Evolutionary conservation across 2,888 invertebrate genomes (phyloP), one percentile per base, ranked within the genome.

Genomic region (Drosophila aldrichi): DNA sequence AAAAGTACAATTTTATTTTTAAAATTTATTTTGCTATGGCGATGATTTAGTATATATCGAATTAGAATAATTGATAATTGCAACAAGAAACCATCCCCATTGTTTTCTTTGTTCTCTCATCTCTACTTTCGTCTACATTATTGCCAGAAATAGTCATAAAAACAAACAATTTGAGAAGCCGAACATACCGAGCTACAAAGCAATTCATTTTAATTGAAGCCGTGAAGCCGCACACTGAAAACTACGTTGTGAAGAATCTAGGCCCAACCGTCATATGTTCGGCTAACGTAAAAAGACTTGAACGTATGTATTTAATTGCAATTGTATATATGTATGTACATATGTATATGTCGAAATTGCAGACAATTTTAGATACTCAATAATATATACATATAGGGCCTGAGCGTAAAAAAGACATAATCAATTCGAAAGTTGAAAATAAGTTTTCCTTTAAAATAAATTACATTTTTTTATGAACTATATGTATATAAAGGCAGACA

Each of bases 121-220:
- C 55, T 2, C 55, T 55, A 41, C 29, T 41, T 20, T 55, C 41
- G 55, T 55, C 55, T 55, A 55, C 41, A 55, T 55, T 55, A 41
- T 41, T 41, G 55, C 40, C 4, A 41, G 38, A 52, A 25, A 41
- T 34, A 52, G 7, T 6, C 41, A 55, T 41, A 55, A 41, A 40
- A 41, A 29, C 29, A 55, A 55, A 41, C 29, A 32, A 29, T 6
- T 41, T 20, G 29, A 2, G 20, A 41, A 41, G 55, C 29, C 41
- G 12, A 20, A 14, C 25, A n/a, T 14, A 14, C 14, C 40, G 29
- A 29, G 18, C 5, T 9, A 8, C 8, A 7, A 32, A 20, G 9
- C 29, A 41, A 55, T n/a, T 29, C 4, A 18, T 16, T 8, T 9
- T 18, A 41, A 18, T 41, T 41, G 14, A 55, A 12, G 18, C 10